These are phyloP conservation scores for Cheilinus undulatus DNA, from an alignment of 2,113 vertebrate genomes.

Conservation along the genomic window DNA sequence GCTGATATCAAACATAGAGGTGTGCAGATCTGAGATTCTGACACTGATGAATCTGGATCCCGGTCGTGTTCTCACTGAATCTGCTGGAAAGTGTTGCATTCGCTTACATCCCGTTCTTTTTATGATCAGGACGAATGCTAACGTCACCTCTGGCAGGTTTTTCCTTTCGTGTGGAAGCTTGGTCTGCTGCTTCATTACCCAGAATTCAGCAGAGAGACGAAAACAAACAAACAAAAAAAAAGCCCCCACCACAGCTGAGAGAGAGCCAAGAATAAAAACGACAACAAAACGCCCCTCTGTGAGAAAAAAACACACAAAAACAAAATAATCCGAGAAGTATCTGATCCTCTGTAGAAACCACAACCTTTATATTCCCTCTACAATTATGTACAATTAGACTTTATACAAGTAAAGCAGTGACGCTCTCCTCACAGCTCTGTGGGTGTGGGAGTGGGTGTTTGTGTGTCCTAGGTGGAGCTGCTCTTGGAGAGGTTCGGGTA, in stretches of 20 bases:
- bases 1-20: neutral
- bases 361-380: conserved; percentile 94
- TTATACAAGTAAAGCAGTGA: conserved; percentile 94
- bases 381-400: conserved; percentile 97
- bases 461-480: conserved; percentile 79
- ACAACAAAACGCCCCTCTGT: conserved; percentile 54
- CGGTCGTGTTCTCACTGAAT: neutral
- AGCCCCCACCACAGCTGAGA: conserved; percentile 62
- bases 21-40: neutral
- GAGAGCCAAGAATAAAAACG: conserved; percentile 53
- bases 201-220: conserved; percentile 48
- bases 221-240: conserved; percentile 28
- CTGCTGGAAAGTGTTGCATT: conserved; percentile 27
- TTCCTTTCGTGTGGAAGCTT: conserved; percentile 20
- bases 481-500: conserved; percentile 96
- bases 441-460: conserved; percentile 23
- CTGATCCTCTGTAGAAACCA: conserved; percentile 92
- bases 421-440: conserved; percentile 70
- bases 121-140: neutral
- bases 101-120: neutral
- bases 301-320: conserved; percentile 68
- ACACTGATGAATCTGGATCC: too few species aligned
- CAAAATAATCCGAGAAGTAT: conserved; percentile 78
- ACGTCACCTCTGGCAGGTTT: neutral
- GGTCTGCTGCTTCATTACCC: conserved; percentile 83